These are phyloP conservation scores for Upupa epops DNA, from an alignment of 2,113 vertebrate genomes.

Conservation along the genomic window DNA sequence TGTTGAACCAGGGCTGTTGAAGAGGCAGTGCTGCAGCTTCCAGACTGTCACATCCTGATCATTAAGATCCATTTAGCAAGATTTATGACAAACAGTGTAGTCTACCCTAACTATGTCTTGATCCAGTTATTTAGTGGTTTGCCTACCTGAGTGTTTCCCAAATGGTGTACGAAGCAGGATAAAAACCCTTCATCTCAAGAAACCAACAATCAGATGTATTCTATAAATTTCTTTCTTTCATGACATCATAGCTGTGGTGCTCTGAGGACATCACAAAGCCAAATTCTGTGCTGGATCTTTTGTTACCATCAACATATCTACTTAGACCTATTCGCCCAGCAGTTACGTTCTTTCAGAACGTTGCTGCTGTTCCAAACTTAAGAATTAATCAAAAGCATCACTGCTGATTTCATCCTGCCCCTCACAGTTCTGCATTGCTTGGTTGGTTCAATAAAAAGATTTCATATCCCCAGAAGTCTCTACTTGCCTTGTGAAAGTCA, in stretches of 20 bases:
- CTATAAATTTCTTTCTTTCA: not conserved
- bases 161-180: not conserved
- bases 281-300: not conserved
- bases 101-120: not conserved
- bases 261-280: not conserved
- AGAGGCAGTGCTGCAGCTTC: not conserved
- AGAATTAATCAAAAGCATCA: not conserved
- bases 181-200: not conserved
- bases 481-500: not conserved
- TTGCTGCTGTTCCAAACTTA: not conserved
- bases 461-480: not conserved
- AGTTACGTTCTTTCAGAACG: not conserved
- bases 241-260: not conserved
- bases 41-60: too few species aligned
- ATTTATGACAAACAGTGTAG: not conserved
- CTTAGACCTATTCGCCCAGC: not conserved
- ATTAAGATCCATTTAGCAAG: not conserved
- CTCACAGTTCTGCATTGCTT: not conserved
- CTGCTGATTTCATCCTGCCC: not conserved
- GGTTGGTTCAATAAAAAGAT: not conserved
- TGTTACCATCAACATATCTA: not conserved
- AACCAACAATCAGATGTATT: not conserved
- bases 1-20: not conserved
- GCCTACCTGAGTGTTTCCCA: not conserved
- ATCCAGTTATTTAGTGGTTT: not conserved